Conservation (phyloP, 2,888 invertebrate genomes). For the Polietes domitor region DNA sequence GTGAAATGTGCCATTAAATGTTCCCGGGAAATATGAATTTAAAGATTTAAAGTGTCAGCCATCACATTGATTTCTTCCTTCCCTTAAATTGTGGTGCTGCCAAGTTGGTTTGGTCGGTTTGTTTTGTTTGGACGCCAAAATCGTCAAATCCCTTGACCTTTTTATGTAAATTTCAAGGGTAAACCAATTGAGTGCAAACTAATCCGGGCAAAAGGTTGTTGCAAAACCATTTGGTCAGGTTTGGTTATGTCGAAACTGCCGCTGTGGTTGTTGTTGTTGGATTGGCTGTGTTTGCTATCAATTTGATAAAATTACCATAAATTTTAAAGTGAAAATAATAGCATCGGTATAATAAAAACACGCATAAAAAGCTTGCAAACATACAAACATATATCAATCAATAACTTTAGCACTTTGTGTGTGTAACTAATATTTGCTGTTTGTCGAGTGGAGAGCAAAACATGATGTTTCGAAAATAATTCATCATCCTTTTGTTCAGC, state of each 20-base stretch:
- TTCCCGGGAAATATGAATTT: background rate
- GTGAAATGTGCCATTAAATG: background rate
- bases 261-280: too few relatives aligned
- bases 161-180: conserved; percentile 7
- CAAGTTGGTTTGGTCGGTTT: background rate
- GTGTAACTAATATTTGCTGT: background rate
- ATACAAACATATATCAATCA: conserved; percentile 2
- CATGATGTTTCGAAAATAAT: background rate
- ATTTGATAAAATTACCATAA: conserved; percentile 14
- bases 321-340: conserved; percentile 11
- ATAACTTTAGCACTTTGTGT: conserved; percentile 20
- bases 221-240: background rate
- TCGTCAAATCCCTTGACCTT: background rate
- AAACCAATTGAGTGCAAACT: background rate
- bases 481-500: background rate
- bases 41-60: background rate
- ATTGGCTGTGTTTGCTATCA: background rate
- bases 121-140: background rate
- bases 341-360: background rate
- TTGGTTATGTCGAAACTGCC: too few relatives aligned
- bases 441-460: background rate
- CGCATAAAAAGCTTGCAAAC: background rate
- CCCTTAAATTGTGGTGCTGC: background rate
- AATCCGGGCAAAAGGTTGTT: background rate
- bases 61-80: background rate